Percentiles rank a stretch among this genome's conserved stretches.
Evolutionary conservation across 2,113 vertebrate genomes (phyloP).

Genomic region (Steatornis caripensis): DNA sequence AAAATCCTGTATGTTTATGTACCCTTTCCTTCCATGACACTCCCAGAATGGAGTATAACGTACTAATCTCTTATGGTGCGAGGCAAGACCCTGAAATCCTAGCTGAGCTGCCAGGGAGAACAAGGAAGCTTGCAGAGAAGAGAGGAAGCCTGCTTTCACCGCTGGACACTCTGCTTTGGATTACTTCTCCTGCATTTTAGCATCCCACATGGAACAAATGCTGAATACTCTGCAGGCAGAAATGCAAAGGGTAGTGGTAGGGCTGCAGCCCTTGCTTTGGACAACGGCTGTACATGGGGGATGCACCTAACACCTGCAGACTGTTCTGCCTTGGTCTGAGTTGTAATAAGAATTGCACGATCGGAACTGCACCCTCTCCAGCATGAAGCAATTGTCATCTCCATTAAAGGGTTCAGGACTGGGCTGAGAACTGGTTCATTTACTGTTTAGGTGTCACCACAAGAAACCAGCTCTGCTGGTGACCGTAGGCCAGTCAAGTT

Average conservation of each 20-base stretch:
- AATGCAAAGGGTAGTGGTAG: neutral
- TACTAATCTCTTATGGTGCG: fast-evolving
- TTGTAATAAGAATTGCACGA: fast-evolving
- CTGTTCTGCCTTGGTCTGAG: fast-evolving
- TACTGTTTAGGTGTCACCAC: neutral
- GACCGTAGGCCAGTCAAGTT: neutral
- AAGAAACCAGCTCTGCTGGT: neutral
- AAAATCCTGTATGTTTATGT: neutral
- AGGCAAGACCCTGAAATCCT: fast-evolving
- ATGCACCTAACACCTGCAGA: neutral
- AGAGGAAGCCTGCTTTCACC: neutral
- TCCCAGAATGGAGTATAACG: neutral
- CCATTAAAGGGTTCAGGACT: neutral
- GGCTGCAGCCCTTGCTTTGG: neutral
- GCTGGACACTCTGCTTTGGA: neutral
- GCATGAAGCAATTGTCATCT: neutral
- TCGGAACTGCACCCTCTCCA: neutral
- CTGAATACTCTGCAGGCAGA: neutral
- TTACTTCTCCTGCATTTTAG: neutral
- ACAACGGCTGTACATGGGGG: fast-evolving
- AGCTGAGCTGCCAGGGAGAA: neutral
- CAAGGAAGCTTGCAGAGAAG: neutral
- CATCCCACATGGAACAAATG: neutral
- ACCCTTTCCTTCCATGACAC: neutral
- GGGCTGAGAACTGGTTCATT: neutral